A percentile compares a stretch with the other conserved stretches of the same genome.
phyloP scores from a whole-genome alignment of 2,113 vertebrate species.

The Scomber colias region DNA sequence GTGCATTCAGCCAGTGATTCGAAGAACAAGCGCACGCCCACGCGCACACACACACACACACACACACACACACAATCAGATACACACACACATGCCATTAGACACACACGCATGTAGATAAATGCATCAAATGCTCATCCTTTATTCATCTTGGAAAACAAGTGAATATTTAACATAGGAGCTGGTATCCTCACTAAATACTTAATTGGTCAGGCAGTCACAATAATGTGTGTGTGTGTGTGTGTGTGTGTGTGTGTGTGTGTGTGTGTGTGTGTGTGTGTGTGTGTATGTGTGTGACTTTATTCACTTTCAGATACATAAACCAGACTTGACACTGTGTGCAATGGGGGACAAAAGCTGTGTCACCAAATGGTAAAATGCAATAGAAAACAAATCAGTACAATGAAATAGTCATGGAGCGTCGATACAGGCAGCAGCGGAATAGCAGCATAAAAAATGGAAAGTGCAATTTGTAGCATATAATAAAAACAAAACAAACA shows the following conservation, averaged over 20 bases:
- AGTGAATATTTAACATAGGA: slow-evolving; percentile 84
- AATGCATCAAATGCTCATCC: slow-evolving; percentile 81
- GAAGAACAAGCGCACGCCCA: neutral
- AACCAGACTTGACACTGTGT: no score
- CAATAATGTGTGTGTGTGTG: slow-evolving; percentile 24
- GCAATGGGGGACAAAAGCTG: no score
- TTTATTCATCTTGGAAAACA: slow-evolving; percentile 85
- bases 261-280: no score
- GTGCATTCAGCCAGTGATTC: slow-evolving; percentile 39
- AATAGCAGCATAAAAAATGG: no score
- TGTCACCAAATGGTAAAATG: no score
- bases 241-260: slow-evolving; percentile 13
- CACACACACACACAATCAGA: slow-evolving; percentile 30
- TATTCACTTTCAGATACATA: no score
- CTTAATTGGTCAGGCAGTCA: slow-evolving; percentile 80
- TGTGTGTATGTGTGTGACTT: neutral
- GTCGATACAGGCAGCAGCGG: no score
- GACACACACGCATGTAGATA: slow-evolving; percentile 34
- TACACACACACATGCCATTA: slow-evolving; percentile 11
- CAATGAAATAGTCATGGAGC: no score
- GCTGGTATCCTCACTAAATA: slow-evolving; percentile 83
- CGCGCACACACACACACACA: slow-evolving; percentile 14
- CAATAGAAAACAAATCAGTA: no score
- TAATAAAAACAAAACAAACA: no score
- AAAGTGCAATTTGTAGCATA: no score